Evolutionary conservation across 2,888 invertebrate species (phyloP), one percentile per base, ranked within the genome.

Genomic region (Onchidella celtica): DNA sequence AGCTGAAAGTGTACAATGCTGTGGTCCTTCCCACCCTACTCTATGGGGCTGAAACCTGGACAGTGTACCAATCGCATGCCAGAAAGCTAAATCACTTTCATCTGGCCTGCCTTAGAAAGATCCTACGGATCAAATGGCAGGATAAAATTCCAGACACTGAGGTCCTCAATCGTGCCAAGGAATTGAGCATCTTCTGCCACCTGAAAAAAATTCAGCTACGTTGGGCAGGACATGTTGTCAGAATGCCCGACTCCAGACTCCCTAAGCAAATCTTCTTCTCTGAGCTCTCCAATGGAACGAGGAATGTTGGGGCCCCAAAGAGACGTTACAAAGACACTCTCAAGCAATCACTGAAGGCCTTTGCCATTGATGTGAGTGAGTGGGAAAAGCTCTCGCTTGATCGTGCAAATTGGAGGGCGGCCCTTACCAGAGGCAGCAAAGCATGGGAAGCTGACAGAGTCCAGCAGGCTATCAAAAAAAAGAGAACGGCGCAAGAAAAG

Each of bases 21-120:
- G n/a, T 40, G 21, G 65, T 63, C 24, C 63, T 40, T 27, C 38
- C 65, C 32, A 75, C 75, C 21, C 63, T 63, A 11, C 76, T 65
- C 14, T 65, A 76, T n/a, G 65, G 29, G 4, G 38, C 65, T 47
- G 75, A 65, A 32, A 65, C 78, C n/a, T 61, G 78, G 78, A 78
- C 57, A 69, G 69, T 78, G 4, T 70, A 77, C 66, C 21, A 61
- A 2, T 47, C 61, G 0, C 68, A 75, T 38, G 74, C 73, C 59
- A 73, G 38, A 38, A 21, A 73, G 40, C 72, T 79, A 6, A 79
- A 73, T 55, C 40, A 59, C 38, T 79, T 70, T 47, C 81, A 74
- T 55, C 36, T 40, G 29, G 36, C 29, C 14, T 66, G 75, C 34
- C 75, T 74, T 29, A 11, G 65, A 4, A 66, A 27, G n/a, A 21